These are phyloP conservation scores for Harmothoe impar DNA, from an alignment of 2,888 invertebrate genomes.

Conservation along the genomic window DNA sequence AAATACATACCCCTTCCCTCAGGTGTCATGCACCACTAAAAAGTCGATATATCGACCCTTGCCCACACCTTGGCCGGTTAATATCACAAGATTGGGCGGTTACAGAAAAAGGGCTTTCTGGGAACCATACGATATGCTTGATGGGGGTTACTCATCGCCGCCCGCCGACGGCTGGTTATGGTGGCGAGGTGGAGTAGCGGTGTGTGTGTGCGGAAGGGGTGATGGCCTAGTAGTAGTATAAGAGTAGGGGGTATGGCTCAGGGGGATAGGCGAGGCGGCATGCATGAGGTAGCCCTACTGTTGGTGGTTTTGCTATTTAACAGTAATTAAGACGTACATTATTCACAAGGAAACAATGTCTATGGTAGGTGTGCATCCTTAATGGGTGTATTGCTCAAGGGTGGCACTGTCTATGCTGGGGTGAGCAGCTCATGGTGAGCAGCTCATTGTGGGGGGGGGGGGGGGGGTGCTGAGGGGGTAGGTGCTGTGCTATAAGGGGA, in stretches of 20 bases:
- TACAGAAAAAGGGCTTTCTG: not conserved
- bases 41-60: conserved; percentile 55
- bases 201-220: not conserved
- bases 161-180: not conserved
- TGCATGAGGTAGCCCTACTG: no score
- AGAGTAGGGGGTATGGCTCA: no score
- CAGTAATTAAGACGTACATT: not conserved
- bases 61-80: conserved; percentile 29
- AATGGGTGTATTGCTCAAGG: not conserved
- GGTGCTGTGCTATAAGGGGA: no score
- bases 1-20: not conserved
- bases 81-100: conserved; percentile 54
- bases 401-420: not conserved
- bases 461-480: not conserved
- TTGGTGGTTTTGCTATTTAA: conserved; percentile 17
- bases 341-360: conserved; percentile 21
- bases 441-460: no score
- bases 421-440: no score
- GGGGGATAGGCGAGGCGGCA: no score
- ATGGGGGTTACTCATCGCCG: conserved; percentile 31
- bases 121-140: conserved; percentile 57
- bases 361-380: not conserved
- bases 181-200: not conserved
- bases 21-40: conserved; percentile 54
- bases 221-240: no score